phyloP scores from a whole-genome alignment of 2,113 vertebrate genomes.

The cat (Felis catus) region F.catus_Fca126_mat1.0 CM031419.1:170955501-170956000 shows the following conservation, averaged over 20 bases:
- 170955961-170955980: no score
- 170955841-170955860: not conserved
- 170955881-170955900: not conserved
- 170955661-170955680: not conserved
- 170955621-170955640: not conserved
- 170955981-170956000: no score
- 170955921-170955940: not conserved
- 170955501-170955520: not conserved
- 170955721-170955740: not conserved
- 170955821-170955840: not conserved
- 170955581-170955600: not conserved
- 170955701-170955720: not conserved
- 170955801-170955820: not conserved
- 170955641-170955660: not conserved
- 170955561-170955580: not conserved
- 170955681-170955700: not conserved
- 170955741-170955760: not conserved
- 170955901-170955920: not conserved
- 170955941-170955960: not conserved
- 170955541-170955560: not conserved
- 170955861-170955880: not conserved
- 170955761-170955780: not conserved
- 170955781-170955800: not conserved
- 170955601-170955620: not conserved
- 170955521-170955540: not conserved